Percentiles rank a stretch among this genome's conserved stretches.
Conservation (phyloP, 2,113 vertebrate genomes). For the Cyanoderma ruficeps region DNA sequence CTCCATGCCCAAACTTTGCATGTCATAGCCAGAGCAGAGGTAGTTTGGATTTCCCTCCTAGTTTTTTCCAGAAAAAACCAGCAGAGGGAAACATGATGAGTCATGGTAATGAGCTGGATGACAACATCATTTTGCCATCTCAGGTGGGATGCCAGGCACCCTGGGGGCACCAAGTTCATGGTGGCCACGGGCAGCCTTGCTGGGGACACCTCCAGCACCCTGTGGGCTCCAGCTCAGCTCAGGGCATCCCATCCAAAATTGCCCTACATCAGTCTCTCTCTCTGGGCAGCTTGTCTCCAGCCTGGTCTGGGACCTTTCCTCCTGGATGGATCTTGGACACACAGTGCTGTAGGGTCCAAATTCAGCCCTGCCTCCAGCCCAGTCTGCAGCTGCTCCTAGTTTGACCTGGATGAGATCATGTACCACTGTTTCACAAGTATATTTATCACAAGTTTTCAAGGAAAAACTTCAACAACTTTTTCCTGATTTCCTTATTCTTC, state of each 20-base stretch:
- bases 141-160: fast-evolving
- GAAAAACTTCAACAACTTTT: neutral
- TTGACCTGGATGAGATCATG: fast-evolving
- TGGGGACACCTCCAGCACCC: neutral
- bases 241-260: too few species aligned
- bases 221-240: neutral
- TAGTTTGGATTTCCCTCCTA: neutral
- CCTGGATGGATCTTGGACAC: neutral
- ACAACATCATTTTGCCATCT: neutral
- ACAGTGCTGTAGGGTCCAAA: neutral
- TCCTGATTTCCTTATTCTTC: neutral
- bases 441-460: neutral
- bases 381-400: neutral
- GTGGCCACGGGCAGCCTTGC: neutral
- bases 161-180: neutral
- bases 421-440: neutral
- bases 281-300: neutral
- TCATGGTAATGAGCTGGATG: neutral
- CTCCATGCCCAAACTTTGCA: neutral
- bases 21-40: neutral
- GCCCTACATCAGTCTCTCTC: neutral
- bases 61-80: neutral
- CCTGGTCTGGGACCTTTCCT: neutral
- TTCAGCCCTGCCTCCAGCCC: neutral
- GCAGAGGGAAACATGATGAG: neutral